Conservation (phyloP, 2,888 invertebrate genomes). For the Antitype chi region DNA sequence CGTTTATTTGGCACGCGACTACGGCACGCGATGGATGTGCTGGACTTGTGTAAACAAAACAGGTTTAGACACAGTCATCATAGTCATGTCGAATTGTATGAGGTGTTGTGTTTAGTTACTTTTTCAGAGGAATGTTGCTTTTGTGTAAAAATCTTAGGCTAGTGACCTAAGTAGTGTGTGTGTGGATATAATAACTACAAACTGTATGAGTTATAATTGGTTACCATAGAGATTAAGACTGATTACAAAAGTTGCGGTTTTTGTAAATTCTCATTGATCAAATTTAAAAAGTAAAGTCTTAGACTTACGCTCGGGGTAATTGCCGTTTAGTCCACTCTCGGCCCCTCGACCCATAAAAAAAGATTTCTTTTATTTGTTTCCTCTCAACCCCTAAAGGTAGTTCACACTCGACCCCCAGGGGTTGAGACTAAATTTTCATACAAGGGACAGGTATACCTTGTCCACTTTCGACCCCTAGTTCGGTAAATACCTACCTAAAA, state of each 20-base stretch:
- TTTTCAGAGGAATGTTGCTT: slow-evolving; percentile 1
- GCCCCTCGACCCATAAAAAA: too few species aligned
- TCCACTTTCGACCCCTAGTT: too few species aligned
- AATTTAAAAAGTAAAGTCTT: neutral
- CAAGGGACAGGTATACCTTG: too few species aligned
- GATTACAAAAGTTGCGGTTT: neutral
- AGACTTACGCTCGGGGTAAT: neutral
- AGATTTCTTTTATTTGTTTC: too few species aligned
- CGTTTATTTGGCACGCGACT: slow-evolving; percentile 74
- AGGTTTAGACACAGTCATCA: slow-evolving; percentile 16
- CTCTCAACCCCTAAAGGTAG: too few species aligned
- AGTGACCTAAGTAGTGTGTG: neutral
- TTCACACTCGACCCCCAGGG: too few species aligned
- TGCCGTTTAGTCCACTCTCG: too few species aligned
- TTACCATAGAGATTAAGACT: neutral
- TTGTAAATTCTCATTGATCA: neutral
- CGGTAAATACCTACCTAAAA: too few species aligned
- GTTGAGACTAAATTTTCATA: too few species aligned
- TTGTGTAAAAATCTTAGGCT: neutral
- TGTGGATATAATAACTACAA: neutral
- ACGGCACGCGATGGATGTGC: slow-evolving; percentile 56
- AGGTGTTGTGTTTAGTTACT: slow-evolving; percentile 10
- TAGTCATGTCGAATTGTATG: neutral
- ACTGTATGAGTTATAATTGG: neutral
- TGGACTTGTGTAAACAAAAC: slow-evolving; percentile 33